These are phyloP conservation scores for Dendrocopos noguchii DNA, from an alignment of 2,113 vertebrate species.

Conservation along the genomic window DNA sequence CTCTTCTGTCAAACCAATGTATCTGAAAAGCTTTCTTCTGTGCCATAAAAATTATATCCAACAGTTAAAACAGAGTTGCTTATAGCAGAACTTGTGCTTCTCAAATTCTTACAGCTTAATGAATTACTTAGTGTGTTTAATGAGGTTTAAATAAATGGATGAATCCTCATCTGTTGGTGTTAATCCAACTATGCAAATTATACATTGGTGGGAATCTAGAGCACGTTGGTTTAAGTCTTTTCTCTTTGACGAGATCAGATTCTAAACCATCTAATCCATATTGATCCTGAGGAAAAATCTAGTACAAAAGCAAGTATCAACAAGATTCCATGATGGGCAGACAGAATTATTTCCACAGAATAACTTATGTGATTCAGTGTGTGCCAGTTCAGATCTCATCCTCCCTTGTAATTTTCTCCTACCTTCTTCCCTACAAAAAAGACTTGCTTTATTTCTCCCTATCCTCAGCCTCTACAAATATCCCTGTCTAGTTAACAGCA, in stretches of 20 bases:
- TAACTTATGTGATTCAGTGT: neutral
- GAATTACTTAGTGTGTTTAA: neutral
- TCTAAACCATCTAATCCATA: neutral
- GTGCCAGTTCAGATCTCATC: neutral
- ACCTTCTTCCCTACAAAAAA: neutral
- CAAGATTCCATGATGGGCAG: neutral
- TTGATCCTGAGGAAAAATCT: neutral
- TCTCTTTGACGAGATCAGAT: neutral
- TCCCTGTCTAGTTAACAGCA: neutral
- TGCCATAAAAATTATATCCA: neutral
- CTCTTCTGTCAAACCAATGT: neutral
- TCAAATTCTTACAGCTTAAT: neutral
- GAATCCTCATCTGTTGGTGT: neutral
- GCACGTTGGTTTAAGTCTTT: neutral
- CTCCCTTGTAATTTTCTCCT: neutral
- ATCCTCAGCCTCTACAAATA: neutral
- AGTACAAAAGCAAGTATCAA: neutral
- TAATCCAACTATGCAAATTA: neutral
- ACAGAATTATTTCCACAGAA: neutral
- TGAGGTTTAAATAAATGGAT: conserved; percentile 8
- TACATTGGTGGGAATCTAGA: neutral
- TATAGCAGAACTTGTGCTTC: neutral
- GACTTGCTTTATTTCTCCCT: neutral
- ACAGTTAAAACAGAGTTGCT: neutral
- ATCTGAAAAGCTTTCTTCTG: neutral